Conservation (phyloP, 2,797 vertebrate species). For the Spheniscus humboldti region DNA sequence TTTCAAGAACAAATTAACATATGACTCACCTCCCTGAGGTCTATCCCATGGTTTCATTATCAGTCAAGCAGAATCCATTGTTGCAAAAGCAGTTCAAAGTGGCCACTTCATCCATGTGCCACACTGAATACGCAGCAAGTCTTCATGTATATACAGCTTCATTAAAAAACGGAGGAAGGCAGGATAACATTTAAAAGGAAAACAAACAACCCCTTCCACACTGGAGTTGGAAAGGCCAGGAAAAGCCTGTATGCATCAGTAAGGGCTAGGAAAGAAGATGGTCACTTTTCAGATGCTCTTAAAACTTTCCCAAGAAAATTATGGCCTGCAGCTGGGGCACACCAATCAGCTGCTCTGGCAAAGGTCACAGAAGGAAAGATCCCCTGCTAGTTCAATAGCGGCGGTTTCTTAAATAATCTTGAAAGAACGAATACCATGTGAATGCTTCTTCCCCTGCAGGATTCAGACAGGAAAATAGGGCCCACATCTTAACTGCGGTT, state of each 20-base stretch:
- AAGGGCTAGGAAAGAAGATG: neutral
- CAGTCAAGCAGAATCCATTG: constrained; percentile 34
- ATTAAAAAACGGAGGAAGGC: neutral
- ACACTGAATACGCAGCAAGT: neutral
- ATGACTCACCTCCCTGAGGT: constrained; percentile 55
- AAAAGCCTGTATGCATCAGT: neutral
- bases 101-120: neutral
- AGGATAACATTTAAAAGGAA: neutral
- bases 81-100: constrained; percentile 30
- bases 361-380: neutral
- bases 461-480: neutral
- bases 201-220: neutral
- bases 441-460: neutral
- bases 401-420: neutral
- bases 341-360: neutral
- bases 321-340: neutral
- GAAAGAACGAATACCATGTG: neutral
- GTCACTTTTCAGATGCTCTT: neutral
- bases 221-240: neutral
- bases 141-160: neutral
- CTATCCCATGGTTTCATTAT: constrained; percentile 42
- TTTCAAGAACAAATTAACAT: constrained; percentile 50
- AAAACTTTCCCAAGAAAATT: neutral
- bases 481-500: neutral
- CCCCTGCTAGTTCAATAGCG: neutral